phyloP scores from a whole-genome alignment of 1,140 invertebrate species.

The Neelides sp. region DNA sequence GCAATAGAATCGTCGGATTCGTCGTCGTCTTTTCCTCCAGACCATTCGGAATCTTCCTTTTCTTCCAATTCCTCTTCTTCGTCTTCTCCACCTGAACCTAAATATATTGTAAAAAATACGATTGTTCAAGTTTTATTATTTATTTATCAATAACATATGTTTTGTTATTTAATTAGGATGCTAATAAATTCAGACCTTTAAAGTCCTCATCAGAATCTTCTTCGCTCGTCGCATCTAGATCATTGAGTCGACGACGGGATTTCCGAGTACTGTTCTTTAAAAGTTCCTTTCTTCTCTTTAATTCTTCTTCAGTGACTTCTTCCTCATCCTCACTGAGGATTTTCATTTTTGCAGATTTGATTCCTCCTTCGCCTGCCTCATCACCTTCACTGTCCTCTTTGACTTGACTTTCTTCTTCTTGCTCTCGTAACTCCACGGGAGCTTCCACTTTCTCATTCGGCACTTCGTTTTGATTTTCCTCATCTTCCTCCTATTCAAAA shows the following conservation, averaged over 20 bases:
- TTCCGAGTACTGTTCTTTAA: conserved; percentile 18
- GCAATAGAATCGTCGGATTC: conserved; percentile 45
- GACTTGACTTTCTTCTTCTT: conserved; percentile 31
- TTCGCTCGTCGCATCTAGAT: conserved; percentile 64
- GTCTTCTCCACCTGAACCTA: conserved; percentile 31
- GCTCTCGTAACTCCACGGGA: conserved; percentile 28
- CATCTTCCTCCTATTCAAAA: conserved; percentile 17
- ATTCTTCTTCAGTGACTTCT: conserved; percentile 37
- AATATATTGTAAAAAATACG: conserved; percentile 16
- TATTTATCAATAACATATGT: not conserved
- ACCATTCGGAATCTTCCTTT: conserved; percentile 46
- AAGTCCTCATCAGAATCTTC: conserved; percentile 69
- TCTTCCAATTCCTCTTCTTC: conserved; percentile 35
- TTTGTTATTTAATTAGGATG: not conserved
- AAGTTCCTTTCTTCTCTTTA: conserved; percentile 16
- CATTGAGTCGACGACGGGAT: conserved; percentile 47
- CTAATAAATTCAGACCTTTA: conserved; percentile 45
- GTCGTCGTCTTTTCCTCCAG: conserved; percentile 41
- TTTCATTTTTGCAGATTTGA: conserved; percentile 25
- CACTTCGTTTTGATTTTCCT: conserved; percentile 26
- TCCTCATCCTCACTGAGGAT: conserved; percentile 42
- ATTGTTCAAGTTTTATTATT: conserved; percentile 1
- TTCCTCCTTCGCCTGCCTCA: conserved; percentile 32
- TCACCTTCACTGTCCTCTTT: conserved; percentile 32
- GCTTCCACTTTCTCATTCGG: conserved; percentile 29